phyloP scores from a whole-genome alignment of 1,140 invertebrate species.

The Cotesia vestalis region DNA sequence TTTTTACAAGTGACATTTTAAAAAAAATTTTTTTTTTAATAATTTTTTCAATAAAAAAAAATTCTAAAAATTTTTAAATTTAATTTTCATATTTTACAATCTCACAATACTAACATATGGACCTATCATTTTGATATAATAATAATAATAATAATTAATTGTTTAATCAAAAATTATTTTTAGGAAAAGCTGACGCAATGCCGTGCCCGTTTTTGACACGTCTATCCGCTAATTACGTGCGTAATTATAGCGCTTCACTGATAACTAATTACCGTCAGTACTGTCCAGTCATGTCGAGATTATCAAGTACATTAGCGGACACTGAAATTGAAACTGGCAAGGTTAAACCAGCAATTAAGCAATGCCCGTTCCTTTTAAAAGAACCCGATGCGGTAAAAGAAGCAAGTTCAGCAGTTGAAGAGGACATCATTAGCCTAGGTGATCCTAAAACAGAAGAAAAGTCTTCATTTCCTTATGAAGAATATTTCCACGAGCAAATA shows the following conservation, averaged over 20 bases:
- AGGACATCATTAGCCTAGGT: conserved; percentile 56
- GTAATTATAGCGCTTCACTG: conserved; percentile 81
- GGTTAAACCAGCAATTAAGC: conserved; percentile 41
- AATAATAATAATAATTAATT: neutral
- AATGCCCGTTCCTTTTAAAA: conserved; percentile 60
- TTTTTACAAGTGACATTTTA: neutral
- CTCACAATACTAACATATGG: neutral
- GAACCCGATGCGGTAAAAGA: conserved; percentile 55
- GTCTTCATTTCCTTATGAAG: conserved; percentile 82
- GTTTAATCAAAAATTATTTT: conserved; percentile 16
- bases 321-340: conserved; percentile 13
- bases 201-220: conserved; percentile 88
- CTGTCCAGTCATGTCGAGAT: conserved; percentile 81
- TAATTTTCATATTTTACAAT: no score
- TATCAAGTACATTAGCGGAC: conserved; percentile 64
- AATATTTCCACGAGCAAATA: conserved; percentile 92
- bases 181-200: conserved; percentile 68
- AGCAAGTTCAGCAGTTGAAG: conserved; percentile 54
- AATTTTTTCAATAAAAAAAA: no score
- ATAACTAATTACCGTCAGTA: conserved; percentile 82
- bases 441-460: conserved; percentile 45
- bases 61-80: no score
- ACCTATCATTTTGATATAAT: no score
- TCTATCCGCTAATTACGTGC: conserved; percentile 79
- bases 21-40: no score